Percentiles rank a stretch among this genome's conserved stretches.
Evolutionary conservation across 1,140 invertebrate genomes (phyloP).

Genomic region (Eufriesea mexicana): DNA sequence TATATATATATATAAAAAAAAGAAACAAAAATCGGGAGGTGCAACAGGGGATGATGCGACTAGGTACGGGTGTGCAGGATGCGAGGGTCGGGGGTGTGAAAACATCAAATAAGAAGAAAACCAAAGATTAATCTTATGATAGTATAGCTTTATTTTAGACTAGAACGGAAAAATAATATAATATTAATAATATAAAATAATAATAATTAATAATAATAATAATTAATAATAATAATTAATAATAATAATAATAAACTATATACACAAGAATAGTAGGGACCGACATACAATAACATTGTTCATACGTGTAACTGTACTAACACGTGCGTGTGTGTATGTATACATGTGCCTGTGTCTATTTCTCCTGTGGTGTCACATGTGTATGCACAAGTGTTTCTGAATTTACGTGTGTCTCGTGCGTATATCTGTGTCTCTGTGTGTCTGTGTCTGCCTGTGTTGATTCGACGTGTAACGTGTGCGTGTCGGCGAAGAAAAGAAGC

Average conservation of each 20-base stretch:
- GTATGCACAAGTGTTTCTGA: slow-evolving; percentile 36
- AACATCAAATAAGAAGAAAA: slow-evolving; percentile 76
- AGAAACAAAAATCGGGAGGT: too few relatives aligned
- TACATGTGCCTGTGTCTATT: slow-evolving; percentile 45
- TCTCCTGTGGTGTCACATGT: neutral
- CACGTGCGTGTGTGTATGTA: slow-evolving; percentile 39
- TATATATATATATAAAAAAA: too few relatives aligned
- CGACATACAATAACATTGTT: slow-evolving; percentile 77
- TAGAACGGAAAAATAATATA: slow-evolving; percentile 79
- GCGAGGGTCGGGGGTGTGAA: neutral
- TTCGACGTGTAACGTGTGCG: slow-evolving; percentile 12
- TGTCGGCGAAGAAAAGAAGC: slow-evolving; percentile 61
- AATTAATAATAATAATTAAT: slow-evolving; percentile 68
- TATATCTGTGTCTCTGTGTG: slow-evolving; percentile 5
- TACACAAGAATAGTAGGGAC: slow-evolving; percentile 75
- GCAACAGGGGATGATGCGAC: neutral
- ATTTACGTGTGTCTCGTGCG: slow-evolving; percentile 19
- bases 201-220: slow-evolving; percentile 71
- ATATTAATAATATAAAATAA: slow-evolving; percentile 75
- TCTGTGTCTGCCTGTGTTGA: slow-evolving; percentile 17
- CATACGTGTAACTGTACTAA: slow-evolving; percentile 43
- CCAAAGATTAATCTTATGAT: slow-evolving; percentile 78
- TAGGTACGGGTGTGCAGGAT: too few relatives aligned
- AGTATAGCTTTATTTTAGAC: slow-evolving; percentile 81
- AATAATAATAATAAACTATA: slow-evolving; percentile 78